These are phyloP conservation scores for Eremobia ochroleuca DNA, from an alignment of 2,888 invertebrate genomes.

Conservation along the genomic window DNA sequence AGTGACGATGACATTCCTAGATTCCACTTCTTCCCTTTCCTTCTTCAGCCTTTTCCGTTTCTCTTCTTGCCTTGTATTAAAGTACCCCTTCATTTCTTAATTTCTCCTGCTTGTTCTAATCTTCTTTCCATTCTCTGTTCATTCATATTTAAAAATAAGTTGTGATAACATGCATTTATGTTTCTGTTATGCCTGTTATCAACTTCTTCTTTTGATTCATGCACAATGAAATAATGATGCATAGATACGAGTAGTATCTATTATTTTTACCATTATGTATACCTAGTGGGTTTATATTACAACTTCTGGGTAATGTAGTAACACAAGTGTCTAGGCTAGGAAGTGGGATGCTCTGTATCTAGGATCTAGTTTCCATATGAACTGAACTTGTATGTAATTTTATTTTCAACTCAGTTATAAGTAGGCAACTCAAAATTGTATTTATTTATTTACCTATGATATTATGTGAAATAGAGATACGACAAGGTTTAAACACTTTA, in stretches of 20 bases:
- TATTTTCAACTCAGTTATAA: neutral
- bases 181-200: no score
- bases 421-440: no score
- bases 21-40: no score
- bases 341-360: neutral
- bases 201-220: no score
- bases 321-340: neutral
- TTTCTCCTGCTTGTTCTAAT: neutral
- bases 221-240: no score
- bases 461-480: no score
- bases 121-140: neutral
- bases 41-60: neutral
- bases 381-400: neutral
- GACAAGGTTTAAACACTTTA: no score
- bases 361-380: neutral
- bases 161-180: neutral
- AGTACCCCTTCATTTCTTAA: neutral
- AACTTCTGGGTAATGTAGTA: neutral
- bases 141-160: neutral
- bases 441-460: no score
- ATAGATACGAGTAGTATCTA: no score
- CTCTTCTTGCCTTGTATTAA: neutral
- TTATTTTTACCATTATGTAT: neutral
- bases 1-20: neutral
- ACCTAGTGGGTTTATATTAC: neutral